These are phyloP conservation scores for Bolborhynchus lineola DNA, from an alignment of 2,113 vertebrate species.

Conservation along the genomic window DNA sequence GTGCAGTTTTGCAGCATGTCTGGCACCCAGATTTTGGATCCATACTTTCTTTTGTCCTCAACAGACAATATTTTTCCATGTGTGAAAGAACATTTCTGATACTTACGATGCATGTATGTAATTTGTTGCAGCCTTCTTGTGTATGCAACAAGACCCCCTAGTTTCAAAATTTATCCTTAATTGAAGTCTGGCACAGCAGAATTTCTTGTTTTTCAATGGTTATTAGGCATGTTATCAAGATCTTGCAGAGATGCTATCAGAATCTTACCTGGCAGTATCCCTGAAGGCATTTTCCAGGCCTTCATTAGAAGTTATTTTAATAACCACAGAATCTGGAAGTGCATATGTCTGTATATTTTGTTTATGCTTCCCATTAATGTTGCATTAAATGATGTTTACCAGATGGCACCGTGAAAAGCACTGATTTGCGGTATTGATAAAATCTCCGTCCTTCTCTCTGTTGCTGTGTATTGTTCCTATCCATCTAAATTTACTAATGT, in stretches of 20 bases:
- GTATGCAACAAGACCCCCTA: background rate
- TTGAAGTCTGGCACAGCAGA: background rate
- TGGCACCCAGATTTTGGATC: conserved; percentile 45
- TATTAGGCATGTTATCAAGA: background rate
- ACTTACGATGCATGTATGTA: background rate
- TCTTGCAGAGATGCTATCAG: background rate
- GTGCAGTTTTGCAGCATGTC: background rate
- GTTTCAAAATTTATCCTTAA: background rate
- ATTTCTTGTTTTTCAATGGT: background rate
- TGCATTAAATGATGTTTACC: background rate
- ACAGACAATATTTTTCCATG: conserved; percentile 27
- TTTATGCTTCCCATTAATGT: background rate
- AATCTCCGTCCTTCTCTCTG: background rate
- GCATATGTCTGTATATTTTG: background rate
- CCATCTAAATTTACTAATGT: background rate
- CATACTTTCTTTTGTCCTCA: conserved; percentile 42
- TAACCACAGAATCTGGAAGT: background rate
- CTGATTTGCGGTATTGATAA: background rate
- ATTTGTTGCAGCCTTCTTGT: conserved; percentile 14
- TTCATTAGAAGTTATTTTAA: background rate
- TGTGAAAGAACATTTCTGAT: conserved; percentile 29
- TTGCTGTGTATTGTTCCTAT: background rate
- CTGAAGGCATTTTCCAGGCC: background rate
- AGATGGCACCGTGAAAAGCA: background rate
- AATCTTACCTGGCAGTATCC: background rate